These are phyloP conservation scores for Anagrus nilaparvatae DNA, from an alignment of 1,140 invertebrate genomes.

Conservation along the genomic window DNA sequence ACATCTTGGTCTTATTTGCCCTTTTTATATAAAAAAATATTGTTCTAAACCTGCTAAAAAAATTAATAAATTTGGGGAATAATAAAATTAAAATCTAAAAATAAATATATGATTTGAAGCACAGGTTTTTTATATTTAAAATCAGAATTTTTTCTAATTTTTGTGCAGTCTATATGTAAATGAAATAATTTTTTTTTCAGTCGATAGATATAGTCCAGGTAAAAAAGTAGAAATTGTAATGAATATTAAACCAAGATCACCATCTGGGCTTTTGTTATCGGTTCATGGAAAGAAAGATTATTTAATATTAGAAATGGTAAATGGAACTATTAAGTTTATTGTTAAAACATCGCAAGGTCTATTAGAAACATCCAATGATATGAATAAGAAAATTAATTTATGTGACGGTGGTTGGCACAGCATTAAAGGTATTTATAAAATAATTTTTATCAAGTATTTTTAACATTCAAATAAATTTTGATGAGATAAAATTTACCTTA, in stretches of 20 bases:
- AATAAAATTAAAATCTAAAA: background rate
- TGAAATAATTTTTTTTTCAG: constrained; percentile 19
- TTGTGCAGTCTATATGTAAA: background rate
- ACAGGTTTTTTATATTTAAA: background rate
- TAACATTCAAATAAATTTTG: background rate
- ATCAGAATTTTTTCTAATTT: background rate
- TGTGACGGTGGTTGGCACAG: constrained; percentile 94
- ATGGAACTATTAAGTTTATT: constrained; percentile 70
- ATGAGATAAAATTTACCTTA: constrained; percentile 6
- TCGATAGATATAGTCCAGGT: constrained; percentile 69
- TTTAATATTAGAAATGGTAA: constrained; percentile 75
- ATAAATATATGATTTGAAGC: background rate
- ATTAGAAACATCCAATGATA: constrained; percentile 62
- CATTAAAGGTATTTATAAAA: constrained; percentile 56
- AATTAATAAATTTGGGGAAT: no score
- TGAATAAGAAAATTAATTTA: constrained; percentile 58
- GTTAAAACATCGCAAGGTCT: constrained; percentile 78
- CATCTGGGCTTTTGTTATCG: constrained; percentile 69
- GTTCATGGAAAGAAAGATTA: constrained; percentile 75
- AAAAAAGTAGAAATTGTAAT: constrained; percentile 68
- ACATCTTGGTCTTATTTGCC: no score
- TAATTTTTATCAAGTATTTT: background rate
- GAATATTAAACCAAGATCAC: constrained; percentile 78
- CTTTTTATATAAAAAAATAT: no score
- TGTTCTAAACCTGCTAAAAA: no score